Evolutionary conservation across 2,113 vertebrate species (phyloP).

Genomic region (Apaloderma vittatum): DNA sequence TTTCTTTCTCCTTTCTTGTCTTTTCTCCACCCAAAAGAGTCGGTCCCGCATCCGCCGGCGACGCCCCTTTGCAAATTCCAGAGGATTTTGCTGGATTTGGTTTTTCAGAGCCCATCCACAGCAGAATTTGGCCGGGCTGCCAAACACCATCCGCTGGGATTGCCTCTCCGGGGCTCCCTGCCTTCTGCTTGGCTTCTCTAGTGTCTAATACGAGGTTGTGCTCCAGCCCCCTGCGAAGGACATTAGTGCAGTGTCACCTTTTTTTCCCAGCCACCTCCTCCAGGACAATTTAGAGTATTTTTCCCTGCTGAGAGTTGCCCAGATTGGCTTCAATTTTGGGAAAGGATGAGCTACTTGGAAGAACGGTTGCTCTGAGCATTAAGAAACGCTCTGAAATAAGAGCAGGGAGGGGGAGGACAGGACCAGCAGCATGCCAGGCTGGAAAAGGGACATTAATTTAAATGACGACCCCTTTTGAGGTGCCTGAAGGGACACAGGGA

Average conservation of each 20-base stretch:
- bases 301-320: neutral
- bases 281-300: neutral
- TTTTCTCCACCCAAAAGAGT: neutral
- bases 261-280: neutral
- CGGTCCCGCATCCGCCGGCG: fast-evolving
- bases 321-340: fast-evolving
- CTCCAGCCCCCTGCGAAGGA: neutral
- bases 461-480: neutral
- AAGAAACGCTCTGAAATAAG: neutral
- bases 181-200: neutral
- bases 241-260: fast-evolving
- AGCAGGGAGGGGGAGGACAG: neutral
- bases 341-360: neutral
- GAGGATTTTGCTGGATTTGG: neutral
- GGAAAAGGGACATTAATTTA: neutral
- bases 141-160: neutral
- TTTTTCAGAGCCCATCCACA: fast-evolving
- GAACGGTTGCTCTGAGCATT: fast-evolving
- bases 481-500: no score
- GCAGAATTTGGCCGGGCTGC: neutral
- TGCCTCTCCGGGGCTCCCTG: neutral
- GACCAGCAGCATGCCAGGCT: neutral
- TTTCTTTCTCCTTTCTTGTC: neutral
- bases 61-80: fast-evolving
- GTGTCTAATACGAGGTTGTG: neutral